phyloP scores from a whole-genome alignment of 1,140 invertebrate genomes.

The Oreohelix idahoensis region DNA sequence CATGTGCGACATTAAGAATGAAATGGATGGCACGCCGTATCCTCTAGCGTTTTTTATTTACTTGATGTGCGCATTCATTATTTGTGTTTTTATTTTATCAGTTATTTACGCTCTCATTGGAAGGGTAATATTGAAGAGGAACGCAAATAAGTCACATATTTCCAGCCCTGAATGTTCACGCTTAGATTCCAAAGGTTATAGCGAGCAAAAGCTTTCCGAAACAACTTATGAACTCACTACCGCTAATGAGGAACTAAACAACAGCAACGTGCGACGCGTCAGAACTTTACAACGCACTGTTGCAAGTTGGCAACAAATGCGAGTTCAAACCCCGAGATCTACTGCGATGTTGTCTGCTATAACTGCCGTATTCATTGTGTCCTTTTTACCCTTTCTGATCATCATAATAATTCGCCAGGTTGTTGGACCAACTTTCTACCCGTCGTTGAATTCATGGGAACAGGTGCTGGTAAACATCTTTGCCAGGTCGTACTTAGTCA shows the following conservation, averaged over 20 bases:
- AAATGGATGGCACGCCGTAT: constrained; percentile 43
- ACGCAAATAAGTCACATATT: neutral
- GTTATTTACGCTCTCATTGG: constrained; percentile 47
- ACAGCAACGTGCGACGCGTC: neutral
- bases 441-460: constrained; percentile 29
- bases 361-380: constrained; percentile 59
- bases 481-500: constrained; percentile 57
- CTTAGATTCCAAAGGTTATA: neutral
- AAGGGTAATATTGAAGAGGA: constrained; percentile 40
- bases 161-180: neutral
- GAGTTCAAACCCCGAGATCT: constrained; percentile 40
- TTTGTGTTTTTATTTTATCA: constrained; percentile 44
- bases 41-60: constrained; percentile 50
- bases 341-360: constrained; percentile 62
- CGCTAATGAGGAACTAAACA: neutral
- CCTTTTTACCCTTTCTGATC: constrained; percentile 64
- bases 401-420: constrained; percentile 46
- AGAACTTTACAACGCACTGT: neutral
- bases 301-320: neutral
- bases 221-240: neutral
- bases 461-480: constrained; percentile 53
- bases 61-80: constrained; percentile 48
- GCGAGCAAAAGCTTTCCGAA: neutral
- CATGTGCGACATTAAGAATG: constrained; percentile 51
- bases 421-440: constrained; percentile 34